Evolutionary conservation across 2,797 vertebrate species (phyloP).

Genomic region (Arctocebus calabarensis): DNA sequence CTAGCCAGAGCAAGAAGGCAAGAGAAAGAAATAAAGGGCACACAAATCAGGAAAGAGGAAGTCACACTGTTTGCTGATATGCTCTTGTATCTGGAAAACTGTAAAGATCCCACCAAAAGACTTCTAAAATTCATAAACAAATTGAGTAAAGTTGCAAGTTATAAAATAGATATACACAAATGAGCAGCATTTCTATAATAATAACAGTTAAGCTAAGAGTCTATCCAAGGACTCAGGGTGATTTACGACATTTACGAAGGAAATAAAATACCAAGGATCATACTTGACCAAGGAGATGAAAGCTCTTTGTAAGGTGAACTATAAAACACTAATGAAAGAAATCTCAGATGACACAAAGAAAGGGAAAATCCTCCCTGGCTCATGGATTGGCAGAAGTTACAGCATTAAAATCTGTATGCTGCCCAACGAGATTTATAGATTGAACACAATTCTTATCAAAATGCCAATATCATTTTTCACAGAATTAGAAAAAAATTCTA

Average conservation of each 20-base stretch:
- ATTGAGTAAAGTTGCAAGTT: background rate
- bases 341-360: too few species aligned
- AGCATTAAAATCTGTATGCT: background rate
- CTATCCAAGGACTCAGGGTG: background rate
- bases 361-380: background rate
- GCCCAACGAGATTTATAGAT: background rate
- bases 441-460: background rate
- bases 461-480: background rate
- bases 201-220: background rate
- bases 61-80: background rate
- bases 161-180: background rate
- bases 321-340: too few species aligned
- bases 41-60: background rate
- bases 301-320: too few species aligned
- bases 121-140: background rate
- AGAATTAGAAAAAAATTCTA: background rate
- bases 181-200: background rate
- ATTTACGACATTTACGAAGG: background rate
- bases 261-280: background rate
- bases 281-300: too few species aligned
- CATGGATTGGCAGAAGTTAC: background rate
- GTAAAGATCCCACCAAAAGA: background rate
- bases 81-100: background rate
- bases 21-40: background rate
- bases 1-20: background rate